Conservation (phyloP, 2,888 invertebrate genomes). For the Hirtodrosophila alboralis region DNA sequence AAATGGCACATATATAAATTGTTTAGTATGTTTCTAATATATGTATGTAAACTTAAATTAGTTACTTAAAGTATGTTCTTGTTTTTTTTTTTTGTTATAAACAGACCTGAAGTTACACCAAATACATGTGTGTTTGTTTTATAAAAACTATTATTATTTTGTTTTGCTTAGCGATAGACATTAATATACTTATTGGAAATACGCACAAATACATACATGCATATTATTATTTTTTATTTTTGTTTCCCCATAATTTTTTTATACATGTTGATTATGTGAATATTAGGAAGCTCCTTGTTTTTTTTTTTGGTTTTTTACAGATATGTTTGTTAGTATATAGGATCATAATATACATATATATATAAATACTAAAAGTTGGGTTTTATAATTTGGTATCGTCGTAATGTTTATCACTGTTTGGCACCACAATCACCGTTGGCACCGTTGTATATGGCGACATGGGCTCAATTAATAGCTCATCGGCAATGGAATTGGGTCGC, state of each 20-base stretch:
- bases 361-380: conserved; percentile 9
- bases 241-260: conserved; percentile 6
- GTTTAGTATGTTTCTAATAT: conserved; percentile 31
- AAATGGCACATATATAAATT: conserved; percentile 38
- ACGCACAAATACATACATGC: conserved; percentile 6
- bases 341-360: too few species aligned
- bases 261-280: conserved; percentile 17
- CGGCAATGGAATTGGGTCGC: conserved; percentile 61
- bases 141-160: conserved; percentile 20
- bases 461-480: conserved; percentile 68
- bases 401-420: conserved; percentile 75
- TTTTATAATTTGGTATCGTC: conserved; percentile 83
- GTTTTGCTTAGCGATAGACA: conserved; percentile 18
- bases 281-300: conserved; percentile 42
- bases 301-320: conserved; percentile 33
- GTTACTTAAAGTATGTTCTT: conserved; percentile 20
- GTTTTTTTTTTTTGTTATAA: conserved; percentile 1
- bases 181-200: background rate
- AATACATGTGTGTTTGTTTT: conserved; percentile 20
- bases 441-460: conserved; percentile 52
- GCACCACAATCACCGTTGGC: conserved; percentile 83
- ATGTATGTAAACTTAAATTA: conserved; percentile 10
- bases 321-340: conserved; percentile 41
- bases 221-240: background rate
- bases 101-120: conserved; percentile 31